phyloP scores from a whole-genome alignment of 2,888 invertebrate genomes.

The Ethmia dodecea region DNA sequence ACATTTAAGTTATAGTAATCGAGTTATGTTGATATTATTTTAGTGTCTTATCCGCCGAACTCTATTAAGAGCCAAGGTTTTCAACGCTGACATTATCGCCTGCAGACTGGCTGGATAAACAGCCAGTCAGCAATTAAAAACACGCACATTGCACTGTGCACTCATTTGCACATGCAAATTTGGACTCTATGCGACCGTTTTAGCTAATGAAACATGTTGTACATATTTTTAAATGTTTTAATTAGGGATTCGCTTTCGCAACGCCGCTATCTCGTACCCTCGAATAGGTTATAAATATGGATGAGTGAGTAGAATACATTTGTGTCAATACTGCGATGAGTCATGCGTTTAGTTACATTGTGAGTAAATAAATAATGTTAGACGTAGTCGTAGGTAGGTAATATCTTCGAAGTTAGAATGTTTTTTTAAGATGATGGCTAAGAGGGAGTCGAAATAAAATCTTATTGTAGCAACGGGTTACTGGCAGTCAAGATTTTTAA shows the following conservation, averaged over 20 bases:
- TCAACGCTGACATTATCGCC: conserved; percentile 19
- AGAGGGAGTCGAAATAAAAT: too few relatives aligned
- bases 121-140: conserved; percentile 46
- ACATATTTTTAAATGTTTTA: conserved; percentile 53
- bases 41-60: too few relatives aligned
- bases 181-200: conserved; percentile 32
- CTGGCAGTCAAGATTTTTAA: too few relatives aligned
- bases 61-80: conserved; percentile 21
- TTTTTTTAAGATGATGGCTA: too few relatives aligned
- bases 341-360: conserved; percentile 39
- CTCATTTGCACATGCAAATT: conserved; percentile 51
- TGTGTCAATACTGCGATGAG: conserved; percentile 49
- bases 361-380: conserved; percentile 11
- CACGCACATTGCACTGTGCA: conserved; percentile 35
- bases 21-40: too few relatives aligned
- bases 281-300: conserved; percentile 48
- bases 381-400: too few relatives aligned
- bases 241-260: conserved; percentile 47
- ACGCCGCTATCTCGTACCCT: conserved; percentile 37
- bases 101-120: conserved; percentile 28
- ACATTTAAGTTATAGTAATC: too few relatives aligned
- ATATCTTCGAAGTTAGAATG: too few relatives aligned
- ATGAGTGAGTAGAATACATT: too few relatives aligned
- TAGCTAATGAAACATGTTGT: conserved; percentile 48
- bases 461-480: too few relatives aligned